A percentile compares a stretch with the other conserved stretches of the same genome.
These are phyloP conservation scores for Corythornis madagascariensis DNA, from an alignment of 2,113 vertebrate genomes.

Conservation along the genomic window DNA sequence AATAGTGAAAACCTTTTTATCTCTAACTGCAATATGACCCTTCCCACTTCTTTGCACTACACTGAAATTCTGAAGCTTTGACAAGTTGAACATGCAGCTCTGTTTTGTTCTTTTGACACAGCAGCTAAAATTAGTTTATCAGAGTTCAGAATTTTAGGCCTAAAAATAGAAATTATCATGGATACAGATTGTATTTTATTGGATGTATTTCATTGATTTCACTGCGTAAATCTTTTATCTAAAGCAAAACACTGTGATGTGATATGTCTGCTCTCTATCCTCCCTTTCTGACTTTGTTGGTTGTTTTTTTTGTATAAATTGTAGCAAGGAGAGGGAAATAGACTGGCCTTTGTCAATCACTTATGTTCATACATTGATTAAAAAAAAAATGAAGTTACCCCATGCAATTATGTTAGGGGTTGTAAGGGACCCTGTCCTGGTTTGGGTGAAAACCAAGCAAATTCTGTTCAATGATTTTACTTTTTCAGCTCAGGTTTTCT, in stretches of 20 bases:
- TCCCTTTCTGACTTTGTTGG: accelerated
- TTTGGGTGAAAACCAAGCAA: too few species aligned
- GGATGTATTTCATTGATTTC: neutral
- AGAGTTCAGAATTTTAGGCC: neutral
- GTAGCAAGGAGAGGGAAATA: neutral
- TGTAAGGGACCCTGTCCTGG: too few species aligned
- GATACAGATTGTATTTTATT: neutral
- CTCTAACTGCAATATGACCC: neutral
- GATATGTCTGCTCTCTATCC: neutral
- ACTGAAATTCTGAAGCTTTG: neutral
- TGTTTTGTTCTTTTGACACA: neutral
- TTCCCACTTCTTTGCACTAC: neutral
- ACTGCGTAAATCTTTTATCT: neutral
- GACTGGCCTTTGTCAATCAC: accelerated
- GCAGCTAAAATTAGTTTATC: neutral
- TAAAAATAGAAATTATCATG: neutral
- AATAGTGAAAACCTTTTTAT: neutral
- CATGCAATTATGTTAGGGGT: neutral
- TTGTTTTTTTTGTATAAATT: neutral
- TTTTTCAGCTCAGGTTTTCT: too few species aligned
- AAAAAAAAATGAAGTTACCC: neutral
- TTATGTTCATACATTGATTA: neutral
- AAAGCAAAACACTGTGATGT: neutral
- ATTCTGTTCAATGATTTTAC: too few species aligned
- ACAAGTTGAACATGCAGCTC: neutral